Evolutionary conservation across 2,888 invertebrate genomes (phyloP).

Genomic region (Nycteola revayana): DNA sequence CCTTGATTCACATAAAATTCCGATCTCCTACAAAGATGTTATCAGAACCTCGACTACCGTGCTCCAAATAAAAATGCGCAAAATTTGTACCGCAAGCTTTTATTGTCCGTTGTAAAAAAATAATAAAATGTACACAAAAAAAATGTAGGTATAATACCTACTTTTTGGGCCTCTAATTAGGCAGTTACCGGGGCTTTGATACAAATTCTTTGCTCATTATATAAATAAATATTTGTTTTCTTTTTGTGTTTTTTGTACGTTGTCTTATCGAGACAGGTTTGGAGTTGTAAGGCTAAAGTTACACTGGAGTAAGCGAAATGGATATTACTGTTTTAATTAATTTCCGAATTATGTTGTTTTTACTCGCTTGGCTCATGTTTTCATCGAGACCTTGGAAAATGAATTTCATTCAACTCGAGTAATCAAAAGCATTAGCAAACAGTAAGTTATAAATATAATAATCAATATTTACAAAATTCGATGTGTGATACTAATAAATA

Average conservation of each 20-base stretch:
- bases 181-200: conserved; percentile 39
- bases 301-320: too few species aligned
- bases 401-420: too few species aligned
- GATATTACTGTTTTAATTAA: too few species aligned
- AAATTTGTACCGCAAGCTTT: conserved; percentile 30
- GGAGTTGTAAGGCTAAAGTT: conserved; percentile 5
- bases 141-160: conserved; percentile 18
- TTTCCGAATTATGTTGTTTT: too few species aligned
- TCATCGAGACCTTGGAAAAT: too few species aligned
- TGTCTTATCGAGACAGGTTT: conserved; percentile 21
- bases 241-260: conserved; percentile 8
- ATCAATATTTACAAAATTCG: too few species aligned
- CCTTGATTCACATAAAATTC: too few species aligned
- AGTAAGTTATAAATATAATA: too few species aligned
- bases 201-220: conserved; percentile 44
- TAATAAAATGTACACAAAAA: conserved; percentile 25
- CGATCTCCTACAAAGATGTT: too few species aligned
- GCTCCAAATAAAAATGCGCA: conserved; percentile 24
- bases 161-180: conserved; percentile 35
- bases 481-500: too few species aligned
- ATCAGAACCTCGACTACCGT: conserved; percentile 23
- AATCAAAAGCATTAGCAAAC: too few species aligned
- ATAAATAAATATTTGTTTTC: conserved; percentile 22
- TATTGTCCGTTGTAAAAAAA: conserved; percentile 28
- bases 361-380: too few species aligned